phyloP scores from a whole-genome alignment of 2,113 vertebrate genomes.

The Labrus mixtus region DNA sequence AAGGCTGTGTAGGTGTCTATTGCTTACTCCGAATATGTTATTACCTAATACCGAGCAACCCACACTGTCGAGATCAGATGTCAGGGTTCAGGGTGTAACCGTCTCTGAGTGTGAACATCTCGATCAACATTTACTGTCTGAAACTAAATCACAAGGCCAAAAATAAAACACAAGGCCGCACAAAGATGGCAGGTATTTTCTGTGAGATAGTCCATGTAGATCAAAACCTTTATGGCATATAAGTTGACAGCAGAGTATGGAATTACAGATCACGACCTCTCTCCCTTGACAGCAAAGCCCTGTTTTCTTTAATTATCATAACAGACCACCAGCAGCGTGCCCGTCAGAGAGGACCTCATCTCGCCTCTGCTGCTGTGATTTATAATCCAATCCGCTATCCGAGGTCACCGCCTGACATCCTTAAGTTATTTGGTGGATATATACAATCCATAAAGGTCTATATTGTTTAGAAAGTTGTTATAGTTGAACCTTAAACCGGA shows the following conservation, averaged over 20 bases:
- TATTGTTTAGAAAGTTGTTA: slow-evolving; percentile 41
- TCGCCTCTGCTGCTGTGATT: slow-evolving; percentile 49
- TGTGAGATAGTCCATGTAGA: slow-evolving; percentile 36
- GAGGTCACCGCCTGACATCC: slow-evolving; percentile 49
- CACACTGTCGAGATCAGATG: slow-evolving; percentile 43
- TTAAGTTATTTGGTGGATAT: slow-evolving; percentile 44
- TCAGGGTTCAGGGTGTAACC: slow-evolving; percentile 45
- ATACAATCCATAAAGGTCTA: slow-evolving; percentile 52
- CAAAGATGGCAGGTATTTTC: background rate
- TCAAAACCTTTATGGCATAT: slow-evolving; percentile 33
- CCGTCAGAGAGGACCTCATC: slow-evolving; percentile 26
- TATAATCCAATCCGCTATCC: slow-evolving; percentile 38
- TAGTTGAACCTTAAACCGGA: slow-evolving; percentile 16
- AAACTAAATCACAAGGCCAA: slow-evolving; percentile 8
- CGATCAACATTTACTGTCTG: slow-evolving; percentile 19
- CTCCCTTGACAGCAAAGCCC: slow-evolving; percentile 16
- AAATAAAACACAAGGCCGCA: background rate
- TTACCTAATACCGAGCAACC: slow-evolving; percentile 40
- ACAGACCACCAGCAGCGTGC: slow-evolving; percentile 59
- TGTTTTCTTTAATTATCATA: slow-evolving; percentile 65
- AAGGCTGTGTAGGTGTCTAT: slow-evolving; percentile 42
- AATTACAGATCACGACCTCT: slow-evolving; percentile 55
- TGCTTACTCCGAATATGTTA: slow-evolving; percentile 39
- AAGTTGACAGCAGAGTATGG: slow-evolving; percentile 36
- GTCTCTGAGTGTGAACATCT: slow-evolving; percentile 1